These are phyloP conservation scores for Lasioglossum vierecki DNA, from an alignment of 2,888 invertebrate genomes.

Conservation along the genomic window DNA sequence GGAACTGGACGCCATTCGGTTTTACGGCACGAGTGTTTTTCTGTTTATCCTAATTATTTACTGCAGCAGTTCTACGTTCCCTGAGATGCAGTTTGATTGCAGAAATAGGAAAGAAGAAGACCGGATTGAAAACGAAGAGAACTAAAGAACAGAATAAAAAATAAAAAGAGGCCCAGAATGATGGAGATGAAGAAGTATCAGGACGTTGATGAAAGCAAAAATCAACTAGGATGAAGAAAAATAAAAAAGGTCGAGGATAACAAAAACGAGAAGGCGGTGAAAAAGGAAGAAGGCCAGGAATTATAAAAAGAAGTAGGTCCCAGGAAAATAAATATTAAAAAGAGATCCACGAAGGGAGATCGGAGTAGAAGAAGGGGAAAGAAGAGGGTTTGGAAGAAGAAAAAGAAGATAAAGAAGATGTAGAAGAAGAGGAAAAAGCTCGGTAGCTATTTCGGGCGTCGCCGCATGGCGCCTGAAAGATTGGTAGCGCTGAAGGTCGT, in stretches of 20 bases:
- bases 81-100: not conserved
- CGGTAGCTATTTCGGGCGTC: slow-evolving; percentile 20
- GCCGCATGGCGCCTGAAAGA: slow-evolving; percentile 54
- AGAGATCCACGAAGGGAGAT: too few relatives aligned
- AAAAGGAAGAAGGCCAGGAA: not conserved
- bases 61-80: not conserved
- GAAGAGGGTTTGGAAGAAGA: not conserved
- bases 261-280: not conserved
- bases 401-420: not conserved
- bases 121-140: not conserved
- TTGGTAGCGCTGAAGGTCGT: slow-evolving; percentile 54
- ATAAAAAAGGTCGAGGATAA: not conserved
- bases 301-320: not conserved
- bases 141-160: not conserved
- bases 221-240: not conserved
- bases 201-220: not conserved
- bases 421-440: not conserved
- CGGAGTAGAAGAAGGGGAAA: not conserved
- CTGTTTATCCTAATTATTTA: slow-evolving; percentile 14
- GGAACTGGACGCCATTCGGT: not conserved
- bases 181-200: not conserved
- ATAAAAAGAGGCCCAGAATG: not conserved
- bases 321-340: not conserved
- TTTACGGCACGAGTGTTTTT: slow-evolving; percentile 11
- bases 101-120: not conserved